Conservation (phyloP, 1,140 invertebrate species). For the Anoplophora glabripennis region DNA sequence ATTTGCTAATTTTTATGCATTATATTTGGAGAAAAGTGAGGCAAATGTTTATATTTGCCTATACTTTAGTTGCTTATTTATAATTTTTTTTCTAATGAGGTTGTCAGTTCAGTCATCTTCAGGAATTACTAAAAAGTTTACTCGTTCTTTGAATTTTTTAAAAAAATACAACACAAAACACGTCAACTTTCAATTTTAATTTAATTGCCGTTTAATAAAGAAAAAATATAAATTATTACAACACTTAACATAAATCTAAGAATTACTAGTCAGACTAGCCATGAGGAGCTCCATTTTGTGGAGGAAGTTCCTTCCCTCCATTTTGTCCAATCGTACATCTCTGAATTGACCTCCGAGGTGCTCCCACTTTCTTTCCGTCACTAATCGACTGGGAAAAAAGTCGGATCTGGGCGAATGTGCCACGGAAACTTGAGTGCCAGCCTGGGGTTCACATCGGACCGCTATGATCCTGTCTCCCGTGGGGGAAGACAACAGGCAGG, state of each 20-base stretch:
- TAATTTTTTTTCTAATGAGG: too few relatives aligned
- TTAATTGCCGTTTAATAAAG: not conserved
- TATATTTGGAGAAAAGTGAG: too few relatives aligned
- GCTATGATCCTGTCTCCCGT: slow-evolving; percentile 80
- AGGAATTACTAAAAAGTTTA: too few relatives aligned
- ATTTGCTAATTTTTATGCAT: too few relatives aligned
- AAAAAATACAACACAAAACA: not conserved
- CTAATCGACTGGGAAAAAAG: slow-evolving; percentile 81
- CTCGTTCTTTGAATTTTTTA: too few relatives aligned
- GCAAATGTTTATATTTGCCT: too few relatives aligned
- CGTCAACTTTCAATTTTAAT: not conserved
- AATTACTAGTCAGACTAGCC: slow-evolving; percentile 77
- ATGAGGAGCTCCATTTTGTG: slow-evolving; percentile 96
- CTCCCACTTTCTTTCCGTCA: slow-evolving; percentile 88
- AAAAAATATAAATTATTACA: not conserved
- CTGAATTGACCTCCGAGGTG: slow-evolving; percentile 86
- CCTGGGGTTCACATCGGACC: slow-evolving; percentile 80
- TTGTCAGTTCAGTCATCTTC: too few relatives aligned
- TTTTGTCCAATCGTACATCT: slow-evolving; percentile 88
- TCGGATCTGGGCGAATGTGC: slow-evolving; percentile 82
- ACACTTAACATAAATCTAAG: slow-evolving; percentile 33
- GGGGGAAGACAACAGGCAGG: slow-evolving; percentile 81
- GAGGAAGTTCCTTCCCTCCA: slow-evolving; percentile 96
- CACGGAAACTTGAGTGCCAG: slow-evolving; percentile 67
- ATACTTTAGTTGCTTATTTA: too few relatives aligned